Conservation (phyloP, 2,113 vertebrate genomes). For the Acinonyx jubatus region DNA sequence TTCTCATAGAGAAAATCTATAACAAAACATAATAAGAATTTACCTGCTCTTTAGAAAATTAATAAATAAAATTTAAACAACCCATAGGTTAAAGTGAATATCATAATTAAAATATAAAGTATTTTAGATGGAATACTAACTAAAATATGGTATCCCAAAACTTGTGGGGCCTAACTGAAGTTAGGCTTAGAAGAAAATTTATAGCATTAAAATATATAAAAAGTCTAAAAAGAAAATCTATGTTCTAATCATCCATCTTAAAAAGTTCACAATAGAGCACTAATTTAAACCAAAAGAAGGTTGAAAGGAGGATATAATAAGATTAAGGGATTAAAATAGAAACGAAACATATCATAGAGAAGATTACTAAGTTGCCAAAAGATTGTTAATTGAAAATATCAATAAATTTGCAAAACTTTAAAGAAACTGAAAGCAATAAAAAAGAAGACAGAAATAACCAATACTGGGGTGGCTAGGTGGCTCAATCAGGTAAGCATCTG, state of each 20-base stretch:
- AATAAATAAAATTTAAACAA: not conserved
- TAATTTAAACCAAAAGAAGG: not conserved
- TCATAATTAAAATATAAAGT: not conserved
- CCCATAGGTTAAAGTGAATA: not conserved
- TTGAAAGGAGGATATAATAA: not conserved
- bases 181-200: not conserved
- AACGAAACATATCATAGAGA: not conserved
- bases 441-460: not conserved
- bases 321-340: not conserved
- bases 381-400: not conserved
- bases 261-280: not conserved
- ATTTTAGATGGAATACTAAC: not conserved
- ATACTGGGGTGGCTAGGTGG: not conserved
- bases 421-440: not conserved
- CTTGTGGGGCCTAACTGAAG: not conserved
- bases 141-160: not conserved
- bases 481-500: too few species aligned
- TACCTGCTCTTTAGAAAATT: not conserved
- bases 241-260: not conserved
- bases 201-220: not conserved
- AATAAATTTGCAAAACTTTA: not conserved
- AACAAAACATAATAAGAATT: not conserved
- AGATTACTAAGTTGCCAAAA: not conserved
- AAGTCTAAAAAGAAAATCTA: not conserved
- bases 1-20: not conserved